These are phyloP conservation scores for Loripinus fragilis DNA, from an alignment of 2,888 invertebrate species.

Conservation along the genomic window DNA sequence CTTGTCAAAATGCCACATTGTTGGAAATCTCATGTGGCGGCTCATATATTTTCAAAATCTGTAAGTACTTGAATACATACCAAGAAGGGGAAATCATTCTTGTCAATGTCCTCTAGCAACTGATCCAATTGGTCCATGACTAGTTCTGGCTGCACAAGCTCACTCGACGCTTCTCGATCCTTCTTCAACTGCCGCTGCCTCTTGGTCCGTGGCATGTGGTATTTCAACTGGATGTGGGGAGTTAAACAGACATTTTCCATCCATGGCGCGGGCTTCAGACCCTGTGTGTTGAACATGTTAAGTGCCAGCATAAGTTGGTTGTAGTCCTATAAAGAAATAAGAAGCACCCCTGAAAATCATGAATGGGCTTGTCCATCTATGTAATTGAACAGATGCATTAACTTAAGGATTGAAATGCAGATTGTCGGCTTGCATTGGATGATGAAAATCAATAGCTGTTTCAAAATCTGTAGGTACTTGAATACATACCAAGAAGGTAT, in stretches of 20 bases:
- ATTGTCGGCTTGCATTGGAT: too few species aligned
- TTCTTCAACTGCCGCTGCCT: conserved; percentile 57
- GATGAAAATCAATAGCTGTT: too few species aligned
- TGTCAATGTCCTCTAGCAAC: conserved; percentile 47
- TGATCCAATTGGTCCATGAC: conserved; percentile 62
- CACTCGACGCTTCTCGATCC: conserved; percentile 55
- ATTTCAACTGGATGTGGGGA: conserved; percentile 51
- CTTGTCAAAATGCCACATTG: too few species aligned
- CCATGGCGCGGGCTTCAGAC: conserved; percentile 64
- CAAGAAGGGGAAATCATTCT: conserved; percentile 9
- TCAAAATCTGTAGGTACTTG: too few species aligned
- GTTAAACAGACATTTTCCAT: conserved; percentile 60
- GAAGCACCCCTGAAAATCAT: neutral
- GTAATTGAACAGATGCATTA: too few species aligned
- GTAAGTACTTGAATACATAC: too few species aligned
- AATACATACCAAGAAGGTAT: too few species aligned
- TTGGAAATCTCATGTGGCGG: too few species aligned
- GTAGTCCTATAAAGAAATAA: conserved; percentile 37
- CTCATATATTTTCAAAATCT: too few species aligned
- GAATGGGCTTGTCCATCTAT: neutral
- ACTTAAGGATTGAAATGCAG: too few species aligned
- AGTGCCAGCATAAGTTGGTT: conserved; percentile 45
- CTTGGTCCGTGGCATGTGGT: conserved; percentile 58
- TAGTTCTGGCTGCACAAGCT: conserved; percentile 49
- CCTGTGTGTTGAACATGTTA: conserved; percentile 41